These are phyloP conservation scores for Colostygia pectinataria DNA, from an alignment of 2,888 invertebrate genomes.

Conservation along the genomic window DNA sequence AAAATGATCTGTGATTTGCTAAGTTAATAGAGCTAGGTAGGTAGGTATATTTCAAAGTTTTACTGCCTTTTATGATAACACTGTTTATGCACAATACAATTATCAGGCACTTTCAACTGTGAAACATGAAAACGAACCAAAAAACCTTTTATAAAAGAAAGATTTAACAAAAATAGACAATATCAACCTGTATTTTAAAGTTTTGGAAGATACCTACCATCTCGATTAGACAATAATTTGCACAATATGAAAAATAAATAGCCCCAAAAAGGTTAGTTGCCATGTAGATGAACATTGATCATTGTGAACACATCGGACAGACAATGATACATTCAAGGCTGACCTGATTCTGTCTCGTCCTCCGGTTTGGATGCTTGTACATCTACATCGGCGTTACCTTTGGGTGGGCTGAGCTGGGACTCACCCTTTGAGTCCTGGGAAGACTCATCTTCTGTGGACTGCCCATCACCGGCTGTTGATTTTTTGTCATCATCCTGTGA, in stretches of 20 bases:
- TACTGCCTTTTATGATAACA: too few relatives aligned
- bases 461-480: conserved; percentile 72
- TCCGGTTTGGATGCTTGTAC: conserved; percentile 55
- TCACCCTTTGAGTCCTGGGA: conserved; percentile 82
- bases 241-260: conserved; percentile 31
- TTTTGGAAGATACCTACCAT: conserved; percentile 8
- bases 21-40: conserved; percentile 1
- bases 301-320: conserved; percentile 43
- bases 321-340: conserved; percentile 41
- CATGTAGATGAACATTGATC: conserved; percentile 68
- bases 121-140: too few relatives aligned
- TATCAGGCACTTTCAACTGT: too few relatives aligned
- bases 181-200: neutral
- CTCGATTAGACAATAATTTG: conserved; percentile 15
- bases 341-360: conserved; percentile 50
- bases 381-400: conserved; percentile 76
- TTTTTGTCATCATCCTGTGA: conserved; percentile 80
- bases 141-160: too few relatives aligned
- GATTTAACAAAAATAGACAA: too few relatives aligned
- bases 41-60: neutral
- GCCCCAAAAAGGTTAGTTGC: conserved; percentile 65
- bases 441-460: conserved; percentile 79
- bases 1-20: conserved; percentile 4
- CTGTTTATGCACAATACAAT: too few relatives aligned
- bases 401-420: conserved; percentile 54